Evolutionary conservation across 2,113 vertebrate genomes (phyloP), one percentile per base, ranked within the genome.

Genomic region (Plectropomus leopardus): DNA sequence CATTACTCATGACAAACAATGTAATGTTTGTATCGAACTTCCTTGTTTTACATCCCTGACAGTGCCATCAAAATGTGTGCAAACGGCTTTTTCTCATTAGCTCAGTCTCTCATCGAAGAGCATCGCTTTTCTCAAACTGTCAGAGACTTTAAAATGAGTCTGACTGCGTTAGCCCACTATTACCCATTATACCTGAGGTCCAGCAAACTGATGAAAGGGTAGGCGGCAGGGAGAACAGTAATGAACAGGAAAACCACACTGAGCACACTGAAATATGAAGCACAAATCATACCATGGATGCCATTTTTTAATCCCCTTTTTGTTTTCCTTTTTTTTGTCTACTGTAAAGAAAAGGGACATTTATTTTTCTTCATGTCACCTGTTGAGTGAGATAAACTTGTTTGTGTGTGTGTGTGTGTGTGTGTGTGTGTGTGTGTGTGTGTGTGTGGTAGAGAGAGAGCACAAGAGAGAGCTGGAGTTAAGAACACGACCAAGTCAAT

Each of bases 261-360:
- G 60, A 80, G 59, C 67, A 73, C 48, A 11, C 42, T 72, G 32
- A 59, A 86, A 84, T 78, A 54, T 67, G 81, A 89, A 94, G 92
- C 90, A 94, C 89, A 93, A 85, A 40, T 60, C n/a, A 48, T 28
- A 68, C 28, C 23, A 71, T 45, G 45, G 34, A 72, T 10, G 63
- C 58, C 72, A 53, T 40, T 40, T 40, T 60, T 71, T 48, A 42
- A 50, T 15, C 40, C 44, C 30, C 47, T 2, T 50, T 66, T 47
- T 53, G 14, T 64, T 63, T 78, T 44, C 1, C 14, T 50, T 73
- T 71, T 66, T 68, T 66, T 58, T 78, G 47, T 74, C 48, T 76
- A 65, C 26, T 73, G 21, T 66, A 59, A 75, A 72, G 61, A 68
- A 86, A 90, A 72, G 64, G 72, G 55, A 77, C 53, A 3, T 40